Percentiles rank a stretch among this genome's conserved stretches.
Evolutionary conservation across 2,113 vertebrate genomes (phyloP).

Genomic region (Climacteris rufus): DNA sequence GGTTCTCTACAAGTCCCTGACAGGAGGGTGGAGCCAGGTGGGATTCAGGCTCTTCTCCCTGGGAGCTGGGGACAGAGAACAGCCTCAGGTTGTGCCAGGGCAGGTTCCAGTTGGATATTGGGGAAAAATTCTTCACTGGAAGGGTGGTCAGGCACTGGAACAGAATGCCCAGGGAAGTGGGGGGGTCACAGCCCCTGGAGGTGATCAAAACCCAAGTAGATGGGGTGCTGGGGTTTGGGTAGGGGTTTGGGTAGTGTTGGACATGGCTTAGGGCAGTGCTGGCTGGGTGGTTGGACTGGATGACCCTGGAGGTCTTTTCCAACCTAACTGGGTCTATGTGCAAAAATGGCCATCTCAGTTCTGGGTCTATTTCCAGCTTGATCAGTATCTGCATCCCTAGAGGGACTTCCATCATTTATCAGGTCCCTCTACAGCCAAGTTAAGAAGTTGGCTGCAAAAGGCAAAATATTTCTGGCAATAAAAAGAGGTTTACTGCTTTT

Average conservation of each 20-base stretch:
- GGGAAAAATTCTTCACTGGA: neutral
- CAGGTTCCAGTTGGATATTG: neutral
- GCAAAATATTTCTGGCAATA: neutral
- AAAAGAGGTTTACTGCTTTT: neutral
- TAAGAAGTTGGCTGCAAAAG: neutral
- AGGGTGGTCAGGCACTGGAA: neutral
- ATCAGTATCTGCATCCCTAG: neutral
- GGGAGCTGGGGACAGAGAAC: neutral
- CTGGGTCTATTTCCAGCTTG: neutral
- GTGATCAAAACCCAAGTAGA: neutral
- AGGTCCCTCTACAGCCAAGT: neutral
- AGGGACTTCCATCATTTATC: neutral
- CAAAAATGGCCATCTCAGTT: neutral
- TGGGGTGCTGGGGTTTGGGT: neutral
- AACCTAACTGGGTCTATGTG: fast-evolving
- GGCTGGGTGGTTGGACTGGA: neutral
- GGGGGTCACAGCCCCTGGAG: neutral
- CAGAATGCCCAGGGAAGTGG: neutral
- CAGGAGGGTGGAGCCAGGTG: neutral
- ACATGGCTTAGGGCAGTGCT: neutral
- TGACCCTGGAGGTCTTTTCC: neutral
- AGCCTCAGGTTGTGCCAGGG: neutral
- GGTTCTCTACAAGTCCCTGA: too few species aligned
- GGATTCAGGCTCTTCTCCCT: neutral
- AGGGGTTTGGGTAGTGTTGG: too few species aligned